phyloP scores from a whole-genome alignment of 2,888 invertebrate species.

The Nemotelus pantherinus region DNA sequence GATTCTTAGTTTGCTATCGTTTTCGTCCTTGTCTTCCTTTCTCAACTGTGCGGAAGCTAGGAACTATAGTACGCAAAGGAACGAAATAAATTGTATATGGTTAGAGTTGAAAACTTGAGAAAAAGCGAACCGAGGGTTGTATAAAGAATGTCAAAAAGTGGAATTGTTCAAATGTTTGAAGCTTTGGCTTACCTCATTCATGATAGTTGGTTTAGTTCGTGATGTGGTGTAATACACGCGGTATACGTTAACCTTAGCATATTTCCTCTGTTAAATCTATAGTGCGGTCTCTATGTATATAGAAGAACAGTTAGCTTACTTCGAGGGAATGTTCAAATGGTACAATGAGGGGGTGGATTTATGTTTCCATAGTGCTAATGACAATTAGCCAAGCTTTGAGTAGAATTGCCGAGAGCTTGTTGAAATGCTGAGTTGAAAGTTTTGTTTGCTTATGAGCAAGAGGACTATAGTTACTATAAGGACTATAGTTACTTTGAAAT shows the following conservation, averaged over 20 bases:
- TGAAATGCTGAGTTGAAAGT: no score
- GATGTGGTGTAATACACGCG: background rate
- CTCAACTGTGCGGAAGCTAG: background rate
- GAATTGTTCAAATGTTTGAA: background rate
- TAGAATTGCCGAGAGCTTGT: no score
- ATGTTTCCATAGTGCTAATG: no score
- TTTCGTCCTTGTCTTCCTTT: background rate
- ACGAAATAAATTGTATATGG: background rate
- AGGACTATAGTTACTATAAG: no score
- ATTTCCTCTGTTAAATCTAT: no score
- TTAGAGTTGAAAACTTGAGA: background rate
- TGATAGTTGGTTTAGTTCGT: background rate
- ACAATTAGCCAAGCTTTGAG: no score
- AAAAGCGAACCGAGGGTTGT: background rate
- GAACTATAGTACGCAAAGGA: background rate
- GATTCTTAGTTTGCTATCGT: background rate
- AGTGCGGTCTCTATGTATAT: no score
- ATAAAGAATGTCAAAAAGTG: background rate
- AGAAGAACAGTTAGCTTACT: no score
- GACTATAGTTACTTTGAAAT: no score
- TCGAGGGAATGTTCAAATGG: no score
- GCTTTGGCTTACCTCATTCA: conserved; percentile 1
- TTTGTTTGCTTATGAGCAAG: no score
- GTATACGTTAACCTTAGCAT: background rate
- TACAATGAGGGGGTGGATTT: no score